Percentiles rank a stretch among this genome's conserved stretches.
These are phyloP conservation scores for Hirtodrosophila confusa DNA, from an alignment of 2,888 invertebrate genomes.

Conservation along the genomic window DNA sequence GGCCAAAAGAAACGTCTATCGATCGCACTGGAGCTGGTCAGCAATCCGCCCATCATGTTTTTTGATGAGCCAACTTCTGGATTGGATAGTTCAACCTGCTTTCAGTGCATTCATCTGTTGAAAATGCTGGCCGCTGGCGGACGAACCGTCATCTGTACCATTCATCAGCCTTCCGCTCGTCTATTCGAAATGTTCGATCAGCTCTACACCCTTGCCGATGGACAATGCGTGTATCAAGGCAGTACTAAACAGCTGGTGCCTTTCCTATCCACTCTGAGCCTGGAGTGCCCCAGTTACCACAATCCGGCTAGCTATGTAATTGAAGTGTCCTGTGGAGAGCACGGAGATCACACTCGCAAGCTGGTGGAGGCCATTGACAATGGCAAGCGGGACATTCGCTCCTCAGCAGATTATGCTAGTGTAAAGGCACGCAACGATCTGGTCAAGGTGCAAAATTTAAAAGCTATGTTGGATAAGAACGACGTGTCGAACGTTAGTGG, in stretches of 20 bases:
- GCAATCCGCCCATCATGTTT: constrained; percentile 99
- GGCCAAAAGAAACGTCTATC: constrained; percentile 98
- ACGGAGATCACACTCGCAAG: constrained; percentile 94
- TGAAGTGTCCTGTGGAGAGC: constrained; percentile 98
- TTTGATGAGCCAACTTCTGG: constrained; percentile 99
- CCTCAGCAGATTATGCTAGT: constrained; percentile 89
- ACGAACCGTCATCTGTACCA: constrained; percentile 96
- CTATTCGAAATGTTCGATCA: constrained; percentile 98
- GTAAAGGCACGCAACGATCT: constrained; percentile 85
- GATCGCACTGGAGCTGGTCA: constrained; percentile 96
- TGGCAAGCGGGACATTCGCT: constrained; percentile 92
- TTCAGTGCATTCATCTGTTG: constrained; percentile 95
- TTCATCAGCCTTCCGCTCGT: constrained; percentile 97
- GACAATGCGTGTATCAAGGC: constrained; percentile 97
- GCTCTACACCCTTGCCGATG: constrained; percentile 96
- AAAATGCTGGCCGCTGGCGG: constrained; percentile 95
- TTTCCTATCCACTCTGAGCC: constrained; percentile 90
- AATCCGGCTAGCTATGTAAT: constrained; percentile 98
- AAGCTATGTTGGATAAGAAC: constrained; percentile 85
- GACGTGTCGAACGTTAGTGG: constrained; percentile 83
- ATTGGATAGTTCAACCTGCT: constrained; percentile 97
- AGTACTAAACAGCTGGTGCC: constrained; percentile 93
- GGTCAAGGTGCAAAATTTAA: constrained; percentile 85
- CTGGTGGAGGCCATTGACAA: constrained; percentile 94
- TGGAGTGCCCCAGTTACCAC: constrained; percentile 97